These are phyloP conservation scores for Watersipora subatra DNA, from an alignment of 1,140 invertebrate genomes.

Conservation along the genomic window DNA sequence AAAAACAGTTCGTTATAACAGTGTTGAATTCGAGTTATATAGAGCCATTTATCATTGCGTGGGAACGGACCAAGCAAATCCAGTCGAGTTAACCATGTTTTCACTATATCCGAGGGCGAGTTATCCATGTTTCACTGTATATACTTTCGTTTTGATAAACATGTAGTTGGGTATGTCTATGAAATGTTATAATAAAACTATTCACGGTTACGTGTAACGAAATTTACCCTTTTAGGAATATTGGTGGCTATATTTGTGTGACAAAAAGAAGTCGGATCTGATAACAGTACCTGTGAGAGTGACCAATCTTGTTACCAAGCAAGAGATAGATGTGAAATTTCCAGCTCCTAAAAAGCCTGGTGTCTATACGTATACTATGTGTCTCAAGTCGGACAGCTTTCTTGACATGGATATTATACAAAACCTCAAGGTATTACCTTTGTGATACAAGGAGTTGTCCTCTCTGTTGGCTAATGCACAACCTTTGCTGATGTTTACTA, in stretches of 20 bases:
- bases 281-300: slow-evolving; percentile 81
- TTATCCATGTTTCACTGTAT: too few species aligned
- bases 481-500: not conserved
- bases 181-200: too few species aligned
- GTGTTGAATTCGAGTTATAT: too few species aligned
- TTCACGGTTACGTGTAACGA: too few species aligned
- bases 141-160: too few species aligned
- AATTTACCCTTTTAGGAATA: slow-evolving; percentile 92
- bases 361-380: slow-evolving; percentile 82
- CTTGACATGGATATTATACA: slow-evolving; percentile 39
- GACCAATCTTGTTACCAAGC: slow-evolving; percentile 44
- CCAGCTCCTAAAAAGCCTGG: slow-evolving; percentile 85
- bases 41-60: too few species aligned
- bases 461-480: not conserved
- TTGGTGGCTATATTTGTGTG: slow-evolving; percentile 97
- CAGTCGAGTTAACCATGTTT: too few species aligned
- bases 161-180: too few species aligned
- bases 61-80: too few species aligned
- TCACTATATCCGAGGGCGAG: too few species aligned
- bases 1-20: too few species aligned
- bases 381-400: slow-evolving; percentile 87
- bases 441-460: not conserved
- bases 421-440: slow-evolving; percentile 26
- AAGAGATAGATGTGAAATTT: slow-evolving; percentile 68
- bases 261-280: slow-evolving; percentile 75